phyloP scores from a whole-genome alignment of 2,113 vertebrate genomes.

The Paracanthobrama guichenoti region DNA sequence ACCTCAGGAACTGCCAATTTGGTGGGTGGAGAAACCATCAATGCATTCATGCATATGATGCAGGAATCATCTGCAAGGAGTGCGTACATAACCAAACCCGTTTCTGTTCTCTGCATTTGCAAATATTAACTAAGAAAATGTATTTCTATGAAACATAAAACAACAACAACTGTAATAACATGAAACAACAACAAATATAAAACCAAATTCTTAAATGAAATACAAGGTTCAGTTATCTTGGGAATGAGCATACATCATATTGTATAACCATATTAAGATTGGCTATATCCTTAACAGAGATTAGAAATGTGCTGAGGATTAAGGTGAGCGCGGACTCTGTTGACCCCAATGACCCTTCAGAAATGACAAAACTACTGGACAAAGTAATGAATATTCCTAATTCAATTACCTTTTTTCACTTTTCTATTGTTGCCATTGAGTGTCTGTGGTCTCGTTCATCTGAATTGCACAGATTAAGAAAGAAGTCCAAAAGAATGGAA shows the following conservation, averaged over 20 bases:
- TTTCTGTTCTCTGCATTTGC: not conserved
- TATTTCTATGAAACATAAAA: not conserved
- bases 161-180: not conserved
- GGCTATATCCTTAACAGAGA: not conserved
- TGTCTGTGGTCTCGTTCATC: not conserved
- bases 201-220: too few species aligned
- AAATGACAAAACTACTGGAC: not conserved
- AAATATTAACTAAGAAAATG: not conserved
- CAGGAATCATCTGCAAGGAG: slow-evolving; percentile 38
- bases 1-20: slow-evolving; percentile 17
- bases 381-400: not conserved
- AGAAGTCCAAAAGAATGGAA: not conserved
- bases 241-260: not conserved
- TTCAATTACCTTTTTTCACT: not conserved
- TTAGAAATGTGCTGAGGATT: slow-evolving; percentile 14
- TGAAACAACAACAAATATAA: too few species aligned
- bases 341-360: not conserved
- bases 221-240: not conserved
- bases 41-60: slow-evolving; percentile 31
- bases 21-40: not conserved
- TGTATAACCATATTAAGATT: not conserved
- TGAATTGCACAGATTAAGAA: not conserved
- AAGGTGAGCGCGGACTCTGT: not conserved
- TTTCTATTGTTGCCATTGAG: not conserved
- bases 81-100: not conserved